phyloP scores from a whole-genome alignment of 2,888 invertebrate genomes.

The Meloe dianella region DNA sequence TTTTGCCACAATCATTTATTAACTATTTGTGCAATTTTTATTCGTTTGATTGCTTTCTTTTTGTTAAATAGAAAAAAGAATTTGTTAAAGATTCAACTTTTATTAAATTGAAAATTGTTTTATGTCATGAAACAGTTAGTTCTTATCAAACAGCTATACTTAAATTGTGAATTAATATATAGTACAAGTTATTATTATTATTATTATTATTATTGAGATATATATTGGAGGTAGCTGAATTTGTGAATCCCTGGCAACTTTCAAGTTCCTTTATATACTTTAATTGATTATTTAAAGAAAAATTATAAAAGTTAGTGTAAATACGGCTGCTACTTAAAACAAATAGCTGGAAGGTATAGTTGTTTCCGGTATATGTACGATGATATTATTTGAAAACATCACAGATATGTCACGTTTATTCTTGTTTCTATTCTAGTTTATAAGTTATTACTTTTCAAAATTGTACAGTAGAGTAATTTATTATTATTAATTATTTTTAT shows the following conservation, averaged over 20 bases:
- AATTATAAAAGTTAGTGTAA: conserved; percentile 22
- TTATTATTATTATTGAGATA: conserved; percentile 14
- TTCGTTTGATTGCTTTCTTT: conserved; percentile 29
- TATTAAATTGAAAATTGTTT: conserved; percentile 22
- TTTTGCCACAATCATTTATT: conserved; percentile 13
- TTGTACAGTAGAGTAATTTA: conserved; percentile 42
- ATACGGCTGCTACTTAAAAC: conserved; percentile 33
- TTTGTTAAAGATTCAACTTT: conserved; percentile 19
- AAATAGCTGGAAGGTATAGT: conserved; percentile 22
- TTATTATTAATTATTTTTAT: conserved; percentile 40
- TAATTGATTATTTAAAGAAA: neutral
- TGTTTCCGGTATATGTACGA: conserved; percentile 24
- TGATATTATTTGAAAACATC: conserved; percentile 31
- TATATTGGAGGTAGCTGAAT: conserved; percentile 23
- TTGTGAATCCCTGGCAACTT: conserved; percentile 11
- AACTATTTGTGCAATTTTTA: conserved; percentile 30
- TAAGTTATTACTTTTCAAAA: conserved; percentile 28
- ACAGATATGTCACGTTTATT: conserved; percentile 29
- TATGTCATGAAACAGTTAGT: conserved; percentile 11
- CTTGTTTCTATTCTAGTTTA: conserved; percentile 22
- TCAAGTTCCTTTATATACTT: conserved; percentile 24
- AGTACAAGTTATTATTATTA: conserved; percentile 6
- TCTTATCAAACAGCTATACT: conserved; percentile 29
- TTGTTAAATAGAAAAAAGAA: neutral
- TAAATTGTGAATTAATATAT: conserved; percentile 14